Conservation (phyloP, 2,888 invertebrate species). For the Cremastobaeus sp. region DNA sequence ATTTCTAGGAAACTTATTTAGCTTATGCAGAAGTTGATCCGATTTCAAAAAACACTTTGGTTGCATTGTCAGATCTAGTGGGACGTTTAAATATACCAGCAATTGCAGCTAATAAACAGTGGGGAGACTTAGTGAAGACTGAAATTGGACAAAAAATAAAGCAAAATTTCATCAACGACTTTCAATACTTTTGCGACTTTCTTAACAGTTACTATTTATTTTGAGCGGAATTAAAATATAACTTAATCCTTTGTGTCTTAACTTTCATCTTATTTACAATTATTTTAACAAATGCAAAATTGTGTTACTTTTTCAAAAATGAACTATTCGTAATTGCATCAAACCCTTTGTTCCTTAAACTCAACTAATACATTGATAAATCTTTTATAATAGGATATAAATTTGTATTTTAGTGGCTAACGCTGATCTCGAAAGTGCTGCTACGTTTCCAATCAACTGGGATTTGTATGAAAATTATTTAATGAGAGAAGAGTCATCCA, state of each 20-base stretch:
- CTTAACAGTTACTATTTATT: slow-evolving; percentile 78
- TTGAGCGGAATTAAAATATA: no score
- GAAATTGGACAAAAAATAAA: slow-evolving; percentile 78
- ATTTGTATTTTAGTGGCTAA: slow-evolving; percentile 80
- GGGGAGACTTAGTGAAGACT: slow-evolving; percentile 80
- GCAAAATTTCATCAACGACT: slow-evolving; percentile 81
- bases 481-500: slow-evolving; percentile 80
- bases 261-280: background rate
- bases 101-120: slow-evolving; percentile 79
- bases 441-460: slow-evolving; percentile 82
- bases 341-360: no score
- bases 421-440: slow-evolving; percentile 82
- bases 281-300: background rate
- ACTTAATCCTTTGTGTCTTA: no score
- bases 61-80: slow-evolving; percentile 71
- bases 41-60: slow-evolving; percentile 69
- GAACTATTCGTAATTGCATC: no score
- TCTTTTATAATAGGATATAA: background rate
- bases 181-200: slow-evolving; percentile 80
- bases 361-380: background rate
- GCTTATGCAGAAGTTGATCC: slow-evolving; percentile 74
- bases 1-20: slow-evolving; percentile 69
- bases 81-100: slow-evolving; percentile 77
- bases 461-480: slow-evolving; percentile 81
- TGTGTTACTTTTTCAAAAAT: no score